Conservation (phyloP, 2,888 invertebrate genomes). For the Geotrupes spiniger region DNA sequence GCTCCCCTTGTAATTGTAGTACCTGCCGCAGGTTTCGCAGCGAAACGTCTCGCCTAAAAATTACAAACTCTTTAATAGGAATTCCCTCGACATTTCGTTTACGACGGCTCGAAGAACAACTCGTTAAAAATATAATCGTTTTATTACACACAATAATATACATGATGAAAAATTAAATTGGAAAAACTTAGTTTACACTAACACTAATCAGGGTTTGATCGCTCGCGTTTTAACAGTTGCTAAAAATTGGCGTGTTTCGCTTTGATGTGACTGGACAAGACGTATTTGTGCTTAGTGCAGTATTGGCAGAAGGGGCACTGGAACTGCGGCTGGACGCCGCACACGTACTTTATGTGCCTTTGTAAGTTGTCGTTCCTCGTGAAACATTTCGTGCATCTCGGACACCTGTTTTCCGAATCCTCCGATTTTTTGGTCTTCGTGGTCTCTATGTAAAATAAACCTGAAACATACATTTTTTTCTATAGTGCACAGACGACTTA, state of each 20-base stretch:
- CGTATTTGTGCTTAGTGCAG: slow-evolving; percentile 61
- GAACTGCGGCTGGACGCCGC: slow-evolving; percentile 72
- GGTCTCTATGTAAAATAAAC: neutral
- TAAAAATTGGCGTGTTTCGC: neutral
- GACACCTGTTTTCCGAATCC: slow-evolving; percentile 3
- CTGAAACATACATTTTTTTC: too few relatives aligned
- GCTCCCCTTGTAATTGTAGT: slow-evolving; percentile 60
- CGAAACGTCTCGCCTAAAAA: slow-evolving; percentile 23
- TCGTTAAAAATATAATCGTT: neutral
- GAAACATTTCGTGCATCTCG: slow-evolving; percentile 19
- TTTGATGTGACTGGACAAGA: slow-evolving; percentile 19
- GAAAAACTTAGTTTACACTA: too few relatives aligned
- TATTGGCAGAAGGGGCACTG: slow-evolving; percentile 74
- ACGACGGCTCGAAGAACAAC: neutral
- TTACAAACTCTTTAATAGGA: neutral
- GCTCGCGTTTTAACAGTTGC: too few relatives aligned
- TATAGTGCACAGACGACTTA: too few relatives aligned
- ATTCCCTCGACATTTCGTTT: neutral
- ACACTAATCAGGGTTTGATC: too few relatives aligned
- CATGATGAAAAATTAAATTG: neutral
- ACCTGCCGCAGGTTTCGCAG: slow-evolving; percentile 55
- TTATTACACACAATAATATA: neutral
- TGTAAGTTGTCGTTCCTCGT: slow-evolving; percentile 20
- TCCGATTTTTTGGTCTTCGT: neutral
- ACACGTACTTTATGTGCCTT: slow-evolving; percentile 21